A percentile compares a stretch with the other conserved stretches of the same genome.
phyloP scores from a whole-genome alignment of 2,113 vertebrate species.

The Brachyhypopomus gauderio region DNA sequence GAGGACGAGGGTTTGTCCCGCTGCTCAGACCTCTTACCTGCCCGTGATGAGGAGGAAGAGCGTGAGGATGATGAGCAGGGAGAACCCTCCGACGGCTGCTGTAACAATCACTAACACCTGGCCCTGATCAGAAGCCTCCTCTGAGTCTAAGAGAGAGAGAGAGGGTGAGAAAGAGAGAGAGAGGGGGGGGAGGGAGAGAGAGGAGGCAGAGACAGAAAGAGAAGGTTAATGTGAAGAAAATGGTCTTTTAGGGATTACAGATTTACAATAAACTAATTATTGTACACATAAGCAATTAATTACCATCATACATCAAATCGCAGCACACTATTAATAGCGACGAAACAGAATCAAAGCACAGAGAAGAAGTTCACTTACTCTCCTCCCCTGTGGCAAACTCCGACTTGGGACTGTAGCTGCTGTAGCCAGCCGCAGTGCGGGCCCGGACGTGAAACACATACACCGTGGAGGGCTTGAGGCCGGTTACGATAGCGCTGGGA shows the following conservation, averaged over 20 bases:
- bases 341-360: neutral
- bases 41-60: slow-evolving; percentile 98
- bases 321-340: neutral
- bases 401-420: slow-evolving; percentile 93
- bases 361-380: slow-evolving; percentile 77
- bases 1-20: neutral
- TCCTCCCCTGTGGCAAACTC: slow-evolving; percentile 93
- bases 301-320: neutral
- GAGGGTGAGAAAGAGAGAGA: neutral
- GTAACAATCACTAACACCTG: slow-evolving; percentile 96
- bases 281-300: neutral
- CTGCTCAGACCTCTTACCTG: slow-evolving; percentile 83
- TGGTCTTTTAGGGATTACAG: no score
- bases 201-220: neutral
- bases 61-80: slow-evolving; percentile 93
- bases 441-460: slow-evolving; percentile 95
- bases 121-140: slow-evolving; percentile 89
- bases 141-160: slow-evolving; percentile 80
- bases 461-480: slow-evolving; percentile 90
- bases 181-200: neutral
- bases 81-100: slow-evolving; percentile 94
- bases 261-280: no score
- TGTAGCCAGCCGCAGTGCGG: slow-evolving; percentile 89
- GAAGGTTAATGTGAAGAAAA: no score
- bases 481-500: slow-evolving; percentile 89